phyloP scores from a whole-genome alignment of 2,797 vertebrate genomes.

The Rhynchonycteris naso region DNA sequence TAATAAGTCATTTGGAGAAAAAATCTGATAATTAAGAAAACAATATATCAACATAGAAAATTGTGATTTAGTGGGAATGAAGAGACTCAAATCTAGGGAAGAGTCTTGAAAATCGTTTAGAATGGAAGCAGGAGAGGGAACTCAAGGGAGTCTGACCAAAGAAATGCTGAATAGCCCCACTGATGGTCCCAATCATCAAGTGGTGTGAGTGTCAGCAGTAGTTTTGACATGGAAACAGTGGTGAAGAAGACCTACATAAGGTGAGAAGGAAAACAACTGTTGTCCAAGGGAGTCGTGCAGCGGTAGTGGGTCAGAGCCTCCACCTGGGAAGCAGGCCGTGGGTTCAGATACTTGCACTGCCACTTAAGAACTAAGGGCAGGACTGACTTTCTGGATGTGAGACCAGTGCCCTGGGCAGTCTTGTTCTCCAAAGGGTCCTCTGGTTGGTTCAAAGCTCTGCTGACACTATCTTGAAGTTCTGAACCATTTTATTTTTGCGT shows the following conservation, averaged over 20 bases:
- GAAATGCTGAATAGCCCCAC: background rate
- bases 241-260: background rate
- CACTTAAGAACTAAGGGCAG: background rate
- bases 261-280: background rate
- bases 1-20: background rate
- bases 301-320: background rate
- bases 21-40: slow-evolving; percentile 9
- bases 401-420: background rate
- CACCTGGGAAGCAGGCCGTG: background rate
- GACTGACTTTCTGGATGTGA: background rate
- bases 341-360: background rate
- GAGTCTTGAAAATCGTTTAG: background rate
- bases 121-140: background rate
- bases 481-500: background rate
- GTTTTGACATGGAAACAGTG: background rate
- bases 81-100: background rate
- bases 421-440: background rate
- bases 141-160: background rate
- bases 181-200: background rate
- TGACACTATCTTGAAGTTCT: background rate
- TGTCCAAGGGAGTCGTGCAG: background rate
- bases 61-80: background rate
- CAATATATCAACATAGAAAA: background rate
- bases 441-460: background rate
- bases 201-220: background rate